Evolutionary conservation across 2,797 vertebrate genomes (phyloP).

Genomic region (Epinephelus malabaricus): DNA sequence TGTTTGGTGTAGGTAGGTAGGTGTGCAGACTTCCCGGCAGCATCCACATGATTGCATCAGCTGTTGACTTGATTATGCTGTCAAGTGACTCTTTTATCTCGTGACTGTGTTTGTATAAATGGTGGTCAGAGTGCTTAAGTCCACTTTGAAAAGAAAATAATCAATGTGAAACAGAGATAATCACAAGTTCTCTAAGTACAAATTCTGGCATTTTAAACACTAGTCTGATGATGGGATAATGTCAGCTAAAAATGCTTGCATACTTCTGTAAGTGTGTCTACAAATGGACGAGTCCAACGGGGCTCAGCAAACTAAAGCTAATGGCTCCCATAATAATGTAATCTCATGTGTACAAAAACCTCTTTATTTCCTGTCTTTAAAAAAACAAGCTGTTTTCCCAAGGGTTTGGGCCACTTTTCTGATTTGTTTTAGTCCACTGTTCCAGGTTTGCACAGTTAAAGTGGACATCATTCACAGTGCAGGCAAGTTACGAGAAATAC

Average conservation of each 20-base stretch:
- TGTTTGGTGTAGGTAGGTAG: not conserved
- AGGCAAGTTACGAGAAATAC: not conserved
- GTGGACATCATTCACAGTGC: not conserved
- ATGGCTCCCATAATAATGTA: not conserved
- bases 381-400: conserved; percentile 8
- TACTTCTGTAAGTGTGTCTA: not conserved
- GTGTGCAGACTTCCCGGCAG: not conserved
- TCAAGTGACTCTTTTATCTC: not conserved
- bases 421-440: not conserved
- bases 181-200: conserved; percentile 3
- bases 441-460: conserved; percentile 1
- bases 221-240: not conserved
- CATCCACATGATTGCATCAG: conserved; percentile 43
- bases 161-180: conserved; percentile 44
- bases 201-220: conserved; percentile 8
- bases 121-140: conserved; percentile 42
- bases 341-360: not conserved
- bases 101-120: conserved; percentile 42
- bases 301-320: not conserved
- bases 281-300: not conserved
- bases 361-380: not conserved
- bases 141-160: conserved; percentile 37
- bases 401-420: not conserved
- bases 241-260: not conserved
- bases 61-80: conserved; percentile 28